A percentile compares a stretch with the other conserved stretches of the same genome.
phyloP scores from a whole-genome alignment of 2,797 vertebrate genomes.

The Yasuhikotakia modesta region DNA sequence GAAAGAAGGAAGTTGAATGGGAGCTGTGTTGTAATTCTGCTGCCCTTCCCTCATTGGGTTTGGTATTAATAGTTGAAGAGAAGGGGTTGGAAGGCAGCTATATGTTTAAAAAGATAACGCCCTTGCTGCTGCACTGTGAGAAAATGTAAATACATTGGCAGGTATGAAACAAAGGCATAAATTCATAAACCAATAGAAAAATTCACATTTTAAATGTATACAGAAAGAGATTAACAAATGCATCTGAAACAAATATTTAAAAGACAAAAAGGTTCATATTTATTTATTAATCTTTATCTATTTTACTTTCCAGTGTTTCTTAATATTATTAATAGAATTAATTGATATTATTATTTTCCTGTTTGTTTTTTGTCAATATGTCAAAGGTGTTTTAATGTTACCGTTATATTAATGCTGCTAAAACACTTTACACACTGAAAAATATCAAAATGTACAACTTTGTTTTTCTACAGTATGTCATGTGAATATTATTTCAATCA shows the following conservation, averaged over 20 bases:
- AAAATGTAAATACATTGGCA: conserved; percentile 60
- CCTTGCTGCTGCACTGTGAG: conserved; percentile 52
- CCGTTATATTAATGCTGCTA: too few species aligned
- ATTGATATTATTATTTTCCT: too few species aligned
- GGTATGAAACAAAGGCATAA: conserved; percentile 42
- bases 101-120: conserved; percentile 78
- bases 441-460: too few species aligned
- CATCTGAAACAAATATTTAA: too few species aligned
- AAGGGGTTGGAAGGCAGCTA: conserved; percentile 81
- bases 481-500: too few species aligned
- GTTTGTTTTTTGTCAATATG: too few species aligned
- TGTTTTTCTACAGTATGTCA: too few species aligned
- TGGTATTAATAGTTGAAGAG: conserved; percentile 66
- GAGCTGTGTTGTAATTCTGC: conserved; percentile 70
- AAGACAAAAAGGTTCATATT: too few species aligned
- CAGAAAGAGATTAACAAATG: not conserved
- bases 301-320: too few species aligned
- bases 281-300: too few species aligned
- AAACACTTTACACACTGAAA: not conserved
- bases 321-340: too few species aligned
- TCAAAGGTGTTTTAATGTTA: too few species aligned
- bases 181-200: conserved; percentile 34
- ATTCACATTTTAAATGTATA: conserved; percentile 37
- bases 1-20: conserved; percentile 80
- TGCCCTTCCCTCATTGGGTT: conserved; percentile 69